These are phyloP conservation scores for Cololabis saira DNA, from an alignment of 2,113 vertebrate genomes.

Conservation along the genomic window DNA sequence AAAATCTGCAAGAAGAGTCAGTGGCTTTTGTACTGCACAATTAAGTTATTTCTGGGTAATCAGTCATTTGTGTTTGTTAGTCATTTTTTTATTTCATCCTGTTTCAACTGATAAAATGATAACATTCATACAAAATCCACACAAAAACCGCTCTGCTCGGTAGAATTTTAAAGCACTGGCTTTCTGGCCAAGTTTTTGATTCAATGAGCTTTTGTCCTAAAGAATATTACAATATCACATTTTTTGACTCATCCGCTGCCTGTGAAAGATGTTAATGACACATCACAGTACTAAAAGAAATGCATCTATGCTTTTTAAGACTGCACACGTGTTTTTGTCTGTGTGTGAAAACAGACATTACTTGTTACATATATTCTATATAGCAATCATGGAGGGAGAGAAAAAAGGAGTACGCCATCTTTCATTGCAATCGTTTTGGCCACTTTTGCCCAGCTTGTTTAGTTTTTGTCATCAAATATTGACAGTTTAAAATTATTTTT, in stretches of 20 bases:
- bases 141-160: constrained; percentile 11
- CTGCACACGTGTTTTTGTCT: no score
- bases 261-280: constrained; percentile 11
- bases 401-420: no score
- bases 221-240: constrained; percentile 18
- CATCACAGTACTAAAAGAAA: constrained; percentile 8
- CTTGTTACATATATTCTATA: no score
- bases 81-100: constrained; percentile 7
- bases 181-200: constrained; percentile 15
- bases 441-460: no score
- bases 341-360: no score
- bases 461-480: no score
- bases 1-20: no score
- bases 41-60: neutral
- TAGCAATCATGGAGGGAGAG: no score
- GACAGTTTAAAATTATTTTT: no score
- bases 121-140: constrained; percentile 3
- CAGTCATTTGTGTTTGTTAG: neutral
- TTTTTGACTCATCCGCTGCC: constrained; percentile 4
- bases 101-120: constrained; percentile 2
- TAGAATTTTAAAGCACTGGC: constrained; percentile 20
- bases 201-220: constrained; percentile 36
- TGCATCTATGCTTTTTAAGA: neutral
- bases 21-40: constrained; percentile 2
- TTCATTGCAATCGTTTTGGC: no score